A percentile compares a stretch with the other conserved stretches of the same genome.
Conservation (phyloP, 23 tunicate species). For the Diplosoma virens region DNA sequence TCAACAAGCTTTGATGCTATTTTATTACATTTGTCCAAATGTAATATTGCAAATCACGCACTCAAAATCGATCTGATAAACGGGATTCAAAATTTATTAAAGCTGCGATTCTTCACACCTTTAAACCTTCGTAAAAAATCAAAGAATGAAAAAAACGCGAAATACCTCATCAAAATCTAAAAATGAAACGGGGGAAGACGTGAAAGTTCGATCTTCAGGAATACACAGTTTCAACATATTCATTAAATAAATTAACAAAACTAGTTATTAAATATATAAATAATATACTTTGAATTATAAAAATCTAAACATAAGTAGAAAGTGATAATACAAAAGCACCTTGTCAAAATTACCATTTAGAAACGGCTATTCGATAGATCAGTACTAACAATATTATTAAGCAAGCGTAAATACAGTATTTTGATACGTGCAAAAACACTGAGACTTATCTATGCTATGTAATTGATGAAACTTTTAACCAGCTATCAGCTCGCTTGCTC, state of each 20-base stretch:
- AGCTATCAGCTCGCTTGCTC: too few relatives aligned
- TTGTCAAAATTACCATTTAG: too few relatives aligned
- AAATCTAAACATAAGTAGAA: background rate
- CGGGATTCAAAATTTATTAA: background rate
- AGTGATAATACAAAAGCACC: background rate
- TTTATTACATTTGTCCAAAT: too few relatives aligned
- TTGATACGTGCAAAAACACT: too few relatives aligned
- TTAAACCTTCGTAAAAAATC: background rate
- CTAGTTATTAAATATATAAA: background rate
- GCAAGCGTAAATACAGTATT: too few relatives aligned
- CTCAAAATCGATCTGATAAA: too few relatives aligned
- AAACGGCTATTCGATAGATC: too few relatives aligned
- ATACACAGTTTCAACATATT: slow-evolving; percentile 48
- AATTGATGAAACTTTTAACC: too few relatives aligned
- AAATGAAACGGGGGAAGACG: slow-evolving; percentile 28
- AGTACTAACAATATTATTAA: too few relatives aligned
- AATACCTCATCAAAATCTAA: slow-evolving; percentile 53
- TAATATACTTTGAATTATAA: background rate
- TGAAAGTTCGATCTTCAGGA: slow-evolving; percentile 35
- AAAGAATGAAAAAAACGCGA: background rate
- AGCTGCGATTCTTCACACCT: background rate
- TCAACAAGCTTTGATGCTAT: background rate
- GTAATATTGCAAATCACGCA: too few relatives aligned
- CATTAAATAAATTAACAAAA: slow-evolving; percentile 5
- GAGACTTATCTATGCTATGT: too few relatives aligned